Evolutionary conservation across 2,113 vertebrate genomes (phyloP), one percentile per base, ranked within the genome.

Genomic region (Harpagus bidentatus): DNA sequence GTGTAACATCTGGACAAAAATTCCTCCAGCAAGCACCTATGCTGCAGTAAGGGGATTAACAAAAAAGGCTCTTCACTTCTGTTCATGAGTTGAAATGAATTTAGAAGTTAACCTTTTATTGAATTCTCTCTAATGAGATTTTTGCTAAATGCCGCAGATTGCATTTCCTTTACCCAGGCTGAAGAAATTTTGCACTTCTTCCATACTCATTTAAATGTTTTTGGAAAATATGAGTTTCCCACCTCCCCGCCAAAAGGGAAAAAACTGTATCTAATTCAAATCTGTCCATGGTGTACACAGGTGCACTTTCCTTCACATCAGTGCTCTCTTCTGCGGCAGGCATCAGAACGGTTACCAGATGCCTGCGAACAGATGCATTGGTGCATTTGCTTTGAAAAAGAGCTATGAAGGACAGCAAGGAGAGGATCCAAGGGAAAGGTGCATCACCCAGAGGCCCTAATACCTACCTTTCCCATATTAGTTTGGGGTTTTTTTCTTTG

Each of bases 1-100:
- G 47, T 90, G 32, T 26, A 87, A 91, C 89, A 91, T 88, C 93
- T 97, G 94, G 86, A 88, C 71, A 43, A 82, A 88, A 95, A 89
- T 91, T 80, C 52, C 52, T 86, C 7, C 9, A 92, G 58, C 34
- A 34, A 26, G 47, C 71, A 73, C 85, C 76, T 96, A 31, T 48
- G 69, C 7, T 80, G 55, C 38, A 72, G 59, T 53, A 76, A 73
- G 36, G 65, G 59, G n/a, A 71, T 88, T 86, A 86, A 69, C 9
- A 72, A 34, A 59, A 72, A 78, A 78, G 40, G n/a, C 55, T 65
- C n/a, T 86, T 74, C 61, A 36, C 36, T 47, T 81, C 31, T 25
- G 9, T 93, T 91, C 31, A 15, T n/a, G 55, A 85, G 17, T 47
- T 82, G 53, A 76, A 83, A 76, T 59, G 18, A 82, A 31, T 47